Base-by-base conservation (phyloP, 2,888 invertebrate species). In the Limnephilus rhombicus region DNA sequence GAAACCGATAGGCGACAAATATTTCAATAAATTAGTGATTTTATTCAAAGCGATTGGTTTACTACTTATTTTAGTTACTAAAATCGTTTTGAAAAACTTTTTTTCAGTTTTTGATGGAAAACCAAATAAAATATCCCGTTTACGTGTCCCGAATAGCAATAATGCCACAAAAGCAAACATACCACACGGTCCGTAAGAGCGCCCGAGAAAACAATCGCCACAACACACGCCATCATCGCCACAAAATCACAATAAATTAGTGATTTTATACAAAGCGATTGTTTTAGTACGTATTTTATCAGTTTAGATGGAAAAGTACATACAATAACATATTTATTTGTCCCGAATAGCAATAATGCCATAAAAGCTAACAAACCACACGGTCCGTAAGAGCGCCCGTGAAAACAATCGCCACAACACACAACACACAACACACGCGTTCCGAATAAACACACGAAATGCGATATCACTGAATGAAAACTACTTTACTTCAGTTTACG, bases 401-500 rank as follows among this genome's bases (percentile, higher is more conserved):
- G 88, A 24, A 80, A 88, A 18, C 68, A 34, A 88, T 68, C 68
- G 12, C 31, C 88, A 68, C 68, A 68, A 41, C 29, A 68, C 34
- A 68, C 34, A n/a, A n/a, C n/a, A n/a, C 88, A 68, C 68, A 68
- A 41, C 29, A 68, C 34, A 68, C 34, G 68, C 87, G 80, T 88
- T 88, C 31, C 68, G 34, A 88, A 88, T 45, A 45, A 86, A 87
- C 87, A 83, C 34, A 34, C 49, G 87, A 87, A 53, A 89, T 89
- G n/a, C 80, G 88, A 89, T 89, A 89, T 89, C 80, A 31, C 37
- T 24, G 88, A 89, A 89, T 89, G 37, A 89, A 88, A 80, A 89
- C 34, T 53, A 88, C 68, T 68, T 37, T 24, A 34, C 80, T n/a
- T 80, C 12, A 89, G 37, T 37, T 49, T 24, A 89, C 88, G 68